Evolutionary conservation across 2,797 vertebrate species (phyloP).

Genomic region (Melanotaenia maccullochi): DNA sequence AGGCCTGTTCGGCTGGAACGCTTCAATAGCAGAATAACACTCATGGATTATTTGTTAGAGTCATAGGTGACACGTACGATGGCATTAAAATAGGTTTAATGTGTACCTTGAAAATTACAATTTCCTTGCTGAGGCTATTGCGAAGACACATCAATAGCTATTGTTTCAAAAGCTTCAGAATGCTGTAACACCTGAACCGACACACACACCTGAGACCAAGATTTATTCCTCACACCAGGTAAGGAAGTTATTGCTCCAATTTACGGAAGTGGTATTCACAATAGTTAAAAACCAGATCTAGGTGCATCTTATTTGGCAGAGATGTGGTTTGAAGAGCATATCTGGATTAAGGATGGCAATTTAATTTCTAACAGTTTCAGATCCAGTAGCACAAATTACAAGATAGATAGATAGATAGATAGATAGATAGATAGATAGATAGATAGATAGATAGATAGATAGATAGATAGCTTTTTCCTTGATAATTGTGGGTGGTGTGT

Average conservation of each 20-base stretch:
- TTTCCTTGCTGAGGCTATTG: constrained; percentile 38
- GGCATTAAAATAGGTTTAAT: constrained; percentile 50
- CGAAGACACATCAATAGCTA: constrained; percentile 32
- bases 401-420: no score
- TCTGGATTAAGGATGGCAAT: constrained; percentile 1
- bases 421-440: no score
- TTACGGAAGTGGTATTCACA: not conserved
- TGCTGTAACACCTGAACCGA: constrained; percentile 14
- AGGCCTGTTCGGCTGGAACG: constrained; percentile 49
- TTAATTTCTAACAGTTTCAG: constrained; percentile 1
- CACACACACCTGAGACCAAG: constrained; percentile 45
- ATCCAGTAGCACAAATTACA: no score
- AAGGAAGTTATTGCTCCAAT: not conserved
- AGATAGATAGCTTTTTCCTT: no score
- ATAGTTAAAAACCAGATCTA: not conserved
- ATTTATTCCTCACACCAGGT: not conserved
- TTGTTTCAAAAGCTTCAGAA: constrained; percentile 30
- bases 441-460: no score
- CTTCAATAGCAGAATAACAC: constrained; percentile 43
- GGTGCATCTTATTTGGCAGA: not conserved
- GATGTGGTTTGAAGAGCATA: constrained; percentile 4
- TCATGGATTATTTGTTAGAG: constrained; percentile 34
- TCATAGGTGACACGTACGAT: constrained; percentile 27
- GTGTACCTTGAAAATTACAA: constrained; percentile 39
- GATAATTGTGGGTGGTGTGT: not conserved